Evolutionary conservation across 2,113 vertebrate genomes (phyloP).

Genomic region (Oryzias melastigma): DNA sequence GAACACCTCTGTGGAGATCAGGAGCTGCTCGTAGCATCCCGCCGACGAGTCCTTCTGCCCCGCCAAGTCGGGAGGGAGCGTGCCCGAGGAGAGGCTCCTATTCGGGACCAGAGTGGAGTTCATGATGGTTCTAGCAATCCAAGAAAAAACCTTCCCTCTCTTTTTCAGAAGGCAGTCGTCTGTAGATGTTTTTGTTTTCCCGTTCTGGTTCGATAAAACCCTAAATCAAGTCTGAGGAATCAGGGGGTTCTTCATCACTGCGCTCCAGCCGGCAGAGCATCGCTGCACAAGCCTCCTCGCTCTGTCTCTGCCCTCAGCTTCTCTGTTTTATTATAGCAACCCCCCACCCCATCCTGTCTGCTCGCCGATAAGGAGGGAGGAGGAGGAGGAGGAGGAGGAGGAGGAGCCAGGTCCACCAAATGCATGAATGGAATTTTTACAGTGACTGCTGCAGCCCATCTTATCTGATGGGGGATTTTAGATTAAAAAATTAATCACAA

Average conservation of each 20-base stretch:
- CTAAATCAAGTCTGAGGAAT: neutral
- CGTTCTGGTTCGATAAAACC: too few relatives aligned
- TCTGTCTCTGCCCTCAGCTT: conserved; percentile 6
- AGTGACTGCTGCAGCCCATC: neutral
- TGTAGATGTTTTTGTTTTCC: too few relatives aligned
- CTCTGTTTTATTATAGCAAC: conserved; percentile 43
- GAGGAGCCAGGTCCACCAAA: conserved; percentile 4
- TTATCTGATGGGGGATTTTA: too few relatives aligned
- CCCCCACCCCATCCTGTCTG: conserved; percentile 5
- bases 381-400: conserved; percentile 22
- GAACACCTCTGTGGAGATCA: conserved; percentile 90
- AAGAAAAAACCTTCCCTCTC: neutral
- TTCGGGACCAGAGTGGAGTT: conserved; percentile 77
- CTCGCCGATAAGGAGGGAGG: conserved; percentile 5
- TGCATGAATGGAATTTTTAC: conserved; percentile 9
- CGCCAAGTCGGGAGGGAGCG: conserved; percentile 25
- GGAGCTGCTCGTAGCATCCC: conserved; percentile 91
- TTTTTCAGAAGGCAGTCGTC: too few relatives aligned
- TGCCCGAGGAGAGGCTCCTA: conserved; percentile 73
- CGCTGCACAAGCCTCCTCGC: conserved; percentile 26
- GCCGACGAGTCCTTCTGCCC: conserved; percentile 71
- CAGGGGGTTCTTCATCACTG: neutral
- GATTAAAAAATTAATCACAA: too few relatives aligned
- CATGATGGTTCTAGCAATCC: conserved; percentile 65
- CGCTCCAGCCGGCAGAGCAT: conserved; percentile 22